Evolutionary conservation across 2,113 vertebrate genomes (phyloP), one percentile per base, ranked within the genome.

Genomic region (Amphiprion ocellaris): DNA sequence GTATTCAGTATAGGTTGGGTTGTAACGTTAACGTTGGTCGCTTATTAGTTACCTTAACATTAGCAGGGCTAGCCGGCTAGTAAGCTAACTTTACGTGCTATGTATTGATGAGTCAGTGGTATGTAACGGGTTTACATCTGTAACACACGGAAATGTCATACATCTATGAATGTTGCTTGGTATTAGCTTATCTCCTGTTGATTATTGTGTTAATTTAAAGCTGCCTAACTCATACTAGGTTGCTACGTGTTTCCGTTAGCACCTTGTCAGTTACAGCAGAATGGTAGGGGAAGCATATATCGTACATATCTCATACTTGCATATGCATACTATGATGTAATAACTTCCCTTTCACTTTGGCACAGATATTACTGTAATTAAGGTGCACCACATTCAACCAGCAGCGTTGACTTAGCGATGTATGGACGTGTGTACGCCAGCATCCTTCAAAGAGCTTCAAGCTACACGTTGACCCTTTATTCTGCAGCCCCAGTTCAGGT

Each of bases 381-480:
- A 63, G 61, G 17, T 39, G 23, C 37, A 9, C 47, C 26, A 21
- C 65, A 41, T 19, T 8, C 49, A 17, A 30, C 19, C 3, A 33
- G 12, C 26, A 61, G 44, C 30, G 47, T 37, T 3, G 4, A 7
- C 11, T 66, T 28, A 77, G 84, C 89, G 56, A 95, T 94, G 94
- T 89, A 86, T 86, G 79, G 88, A 61, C 90, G 90, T 74, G 75
- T 92, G 82, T 92, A 67, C 60, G 69, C 82, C 71, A 49, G 90
- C 28, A 79, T 94, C 39, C 78, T 94, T 11, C 84, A 89, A 16
- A 81, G 81, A 89, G 88, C 77, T 6, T 78, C 69, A 23, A 69
- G 72, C 61, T 85, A 72, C 89, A 70, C 79, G 15, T 23, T 77
- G 56, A 69, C 70, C 16, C 11, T 82, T 17, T 53, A 46, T 21